Evolutionary conservation across 2,888 invertebrate species (phyloP).

Genomic region (Drosophila subquinaria): DNA sequence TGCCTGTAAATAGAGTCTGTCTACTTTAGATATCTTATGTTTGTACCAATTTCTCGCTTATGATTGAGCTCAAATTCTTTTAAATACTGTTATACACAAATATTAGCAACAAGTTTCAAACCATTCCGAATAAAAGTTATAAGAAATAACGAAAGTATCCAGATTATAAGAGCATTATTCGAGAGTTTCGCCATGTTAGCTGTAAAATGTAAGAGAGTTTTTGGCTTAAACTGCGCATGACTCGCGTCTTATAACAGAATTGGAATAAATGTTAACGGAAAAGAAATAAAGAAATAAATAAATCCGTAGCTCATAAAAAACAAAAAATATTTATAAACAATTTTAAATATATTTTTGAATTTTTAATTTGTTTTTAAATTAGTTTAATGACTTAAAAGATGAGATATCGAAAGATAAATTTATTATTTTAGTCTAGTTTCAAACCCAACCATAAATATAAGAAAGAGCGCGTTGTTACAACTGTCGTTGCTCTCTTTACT

Average conservation of each 20-base stretch:
- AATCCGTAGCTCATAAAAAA: too few species aligned
- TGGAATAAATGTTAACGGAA: background rate
- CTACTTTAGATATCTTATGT: too few species aligned
- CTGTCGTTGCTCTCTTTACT: constrained; percentile 6
- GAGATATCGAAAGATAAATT: background rate
- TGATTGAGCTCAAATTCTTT: too few species aligned
- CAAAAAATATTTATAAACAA: background rate
- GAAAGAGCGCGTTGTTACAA: constrained; percentile 8
- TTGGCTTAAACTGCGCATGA: constrained; percentile 34
- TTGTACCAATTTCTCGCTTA: background rate
- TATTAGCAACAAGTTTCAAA: constrained; percentile 50
- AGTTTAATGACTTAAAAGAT: background rate
- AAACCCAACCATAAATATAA: constrained; percentile 32
- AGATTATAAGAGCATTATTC: constrained; percentile 19
- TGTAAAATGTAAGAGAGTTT: constrained; percentile 2
- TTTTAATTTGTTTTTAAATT: background rate
- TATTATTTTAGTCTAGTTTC: constrained; percentile 29
- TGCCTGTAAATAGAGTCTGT: too few species aligned
- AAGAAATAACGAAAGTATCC: background rate
- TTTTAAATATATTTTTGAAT: background rate
- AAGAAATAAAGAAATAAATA: too few species aligned
- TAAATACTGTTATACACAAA: background rate
- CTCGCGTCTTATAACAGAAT: constrained; percentile 3
- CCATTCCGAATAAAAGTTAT: constrained; percentile 44
- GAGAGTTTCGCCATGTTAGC: background rate